Percentiles rank a stretch among this genome's conserved stretches.
These are phyloP conservation scores for Bubo scandiacus DNA, from an alignment of 2,113 vertebrate species.

Conservation along the genomic window DNA sequence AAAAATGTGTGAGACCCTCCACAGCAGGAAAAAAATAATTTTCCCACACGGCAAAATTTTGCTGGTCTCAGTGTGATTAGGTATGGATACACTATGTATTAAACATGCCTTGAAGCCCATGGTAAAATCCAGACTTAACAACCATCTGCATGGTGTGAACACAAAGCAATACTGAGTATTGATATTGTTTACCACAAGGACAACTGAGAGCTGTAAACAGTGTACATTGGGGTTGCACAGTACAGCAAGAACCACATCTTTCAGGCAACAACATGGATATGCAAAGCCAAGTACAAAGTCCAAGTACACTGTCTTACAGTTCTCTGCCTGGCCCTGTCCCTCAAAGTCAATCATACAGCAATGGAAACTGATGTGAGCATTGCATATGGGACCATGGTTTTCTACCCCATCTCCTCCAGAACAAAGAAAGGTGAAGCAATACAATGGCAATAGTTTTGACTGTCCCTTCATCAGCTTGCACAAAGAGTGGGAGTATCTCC, in stretches of 20 bases:
- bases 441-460: neutral
- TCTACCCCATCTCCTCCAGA: neutral
- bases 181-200: neutral
- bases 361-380: neutral
- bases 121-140: neutral
- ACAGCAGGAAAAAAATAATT: neutral
- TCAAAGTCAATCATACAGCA: neutral
- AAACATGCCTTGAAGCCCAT: neutral
- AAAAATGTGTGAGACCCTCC: neutral
- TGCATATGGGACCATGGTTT: fast-evolving
- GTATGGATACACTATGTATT: neutral
- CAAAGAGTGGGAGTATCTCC: neutral
- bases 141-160: neutral
- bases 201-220: fast-evolving
- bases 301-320: no score
- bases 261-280: no score
- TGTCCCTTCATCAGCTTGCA: neutral
- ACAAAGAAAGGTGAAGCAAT: neutral
- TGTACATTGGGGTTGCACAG: neutral
- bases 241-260: neutral
- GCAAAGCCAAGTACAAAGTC: neutral
- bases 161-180: fast-evolving
- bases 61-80: neutral
- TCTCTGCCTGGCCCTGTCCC: neutral
- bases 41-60: neutral